Percentiles rank a stretch among this genome's conserved stretches.
phyloP scores from a whole-genome alignment of 2,888 invertebrate species.

The Drosophila eohydei region DNA sequence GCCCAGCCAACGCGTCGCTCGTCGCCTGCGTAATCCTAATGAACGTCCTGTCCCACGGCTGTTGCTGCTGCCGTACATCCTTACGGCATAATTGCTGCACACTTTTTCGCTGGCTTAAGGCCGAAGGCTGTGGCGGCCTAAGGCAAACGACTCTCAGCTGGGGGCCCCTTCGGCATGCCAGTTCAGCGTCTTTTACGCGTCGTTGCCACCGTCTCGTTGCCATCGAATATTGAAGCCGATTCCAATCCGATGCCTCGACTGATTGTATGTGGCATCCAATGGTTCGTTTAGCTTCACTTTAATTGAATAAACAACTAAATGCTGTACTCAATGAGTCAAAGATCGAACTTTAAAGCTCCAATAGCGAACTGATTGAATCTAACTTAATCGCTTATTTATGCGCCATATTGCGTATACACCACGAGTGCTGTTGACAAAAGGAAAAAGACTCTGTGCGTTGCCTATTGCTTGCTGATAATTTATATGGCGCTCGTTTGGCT shows the following conservation, averaged over 20 bases:
- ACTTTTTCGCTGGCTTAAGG: constrained; percentile 44
- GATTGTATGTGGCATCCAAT: constrained; percentile 18
- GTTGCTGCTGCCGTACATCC: constrained; percentile 19
- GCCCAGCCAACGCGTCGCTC: constrained; percentile 4
- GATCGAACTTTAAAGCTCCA: neutral
- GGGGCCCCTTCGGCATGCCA: constrained; percentile 21
- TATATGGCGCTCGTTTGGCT: constrained; percentile 13
- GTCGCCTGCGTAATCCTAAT: constrained; percentile 51
- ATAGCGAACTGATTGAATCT: constrained; percentile 1
- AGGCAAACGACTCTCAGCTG: constrained; percentile 9
- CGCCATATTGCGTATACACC: constrained; percentile 36
- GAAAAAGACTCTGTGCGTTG: neutral
- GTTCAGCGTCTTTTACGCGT: constrained; percentile 61
- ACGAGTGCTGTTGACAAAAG: constrained; percentile 4
- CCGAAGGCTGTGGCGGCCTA: constrained; percentile 27
- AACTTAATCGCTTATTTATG: constrained; percentile 14
- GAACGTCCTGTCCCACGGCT: constrained; percentile 47
- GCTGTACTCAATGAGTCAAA: neutral
- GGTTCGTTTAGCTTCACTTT: constrained; percentile 31
- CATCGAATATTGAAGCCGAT: constrained; percentile 30
- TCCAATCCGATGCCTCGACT: constrained; percentile 27
- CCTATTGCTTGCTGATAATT: constrained; percentile 13
- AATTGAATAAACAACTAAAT: constrained; percentile 50
- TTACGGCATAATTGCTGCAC: constrained; percentile 51
- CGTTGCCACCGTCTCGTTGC: constrained; percentile 35